Evolutionary conservation across 2,888 invertebrate species (phyloP).

Genomic region (Parochlus steinenii): DNA sequence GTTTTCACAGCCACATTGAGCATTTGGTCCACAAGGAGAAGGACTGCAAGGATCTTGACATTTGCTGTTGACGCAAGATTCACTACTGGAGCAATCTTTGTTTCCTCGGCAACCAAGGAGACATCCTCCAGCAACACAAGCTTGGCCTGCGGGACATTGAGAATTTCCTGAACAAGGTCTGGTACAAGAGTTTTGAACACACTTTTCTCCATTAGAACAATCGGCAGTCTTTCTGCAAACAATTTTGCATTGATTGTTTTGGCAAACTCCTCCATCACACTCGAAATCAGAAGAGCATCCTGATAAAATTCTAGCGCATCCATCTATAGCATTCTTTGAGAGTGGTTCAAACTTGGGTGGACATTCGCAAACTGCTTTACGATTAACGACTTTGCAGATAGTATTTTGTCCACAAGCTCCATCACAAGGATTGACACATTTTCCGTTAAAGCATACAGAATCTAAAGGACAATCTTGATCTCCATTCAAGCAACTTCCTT

Average conservation of each 20-base stretch:
- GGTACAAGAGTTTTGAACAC: conserved; percentile 59
- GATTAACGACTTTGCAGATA: conserved; percentile 58
- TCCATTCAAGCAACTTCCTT: conserved; percentile 55
- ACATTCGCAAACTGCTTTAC: conserved; percentile 64
- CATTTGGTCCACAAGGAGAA: conserved; percentile 69
- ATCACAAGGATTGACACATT: conserved; percentile 68
- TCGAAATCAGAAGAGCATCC: conserved; percentile 54
- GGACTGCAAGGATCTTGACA: conserved; percentile 70
- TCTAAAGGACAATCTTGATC: conserved; percentile 60
- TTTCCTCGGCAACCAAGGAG: conserved; percentile 70
- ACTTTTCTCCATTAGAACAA: conserved; percentile 64
- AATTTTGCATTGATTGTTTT: conserved; percentile 66
- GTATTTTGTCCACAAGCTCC: conserved; percentile 69
- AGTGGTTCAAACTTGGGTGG: conserved; percentile 56
- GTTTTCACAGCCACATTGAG: conserved; percentile 56
- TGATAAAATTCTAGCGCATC: conserved; percentile 53
- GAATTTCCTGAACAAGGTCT: conserved; percentile 65
- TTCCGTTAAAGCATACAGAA: conserved; percentile 50
- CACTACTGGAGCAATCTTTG: conserved; percentile 55
- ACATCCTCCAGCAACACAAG: conserved; percentile 66
- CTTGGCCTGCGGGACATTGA: conserved; percentile 63
- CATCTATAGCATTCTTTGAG: conserved; percentile 41
- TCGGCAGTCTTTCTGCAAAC: conserved; percentile 62
- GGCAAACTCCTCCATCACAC: conserved; percentile 63
- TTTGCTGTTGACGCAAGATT: conserved; percentile 70